Conservation (phyloP, 92 coral and sea anemone species). For the Muricea muricata region DNA sequence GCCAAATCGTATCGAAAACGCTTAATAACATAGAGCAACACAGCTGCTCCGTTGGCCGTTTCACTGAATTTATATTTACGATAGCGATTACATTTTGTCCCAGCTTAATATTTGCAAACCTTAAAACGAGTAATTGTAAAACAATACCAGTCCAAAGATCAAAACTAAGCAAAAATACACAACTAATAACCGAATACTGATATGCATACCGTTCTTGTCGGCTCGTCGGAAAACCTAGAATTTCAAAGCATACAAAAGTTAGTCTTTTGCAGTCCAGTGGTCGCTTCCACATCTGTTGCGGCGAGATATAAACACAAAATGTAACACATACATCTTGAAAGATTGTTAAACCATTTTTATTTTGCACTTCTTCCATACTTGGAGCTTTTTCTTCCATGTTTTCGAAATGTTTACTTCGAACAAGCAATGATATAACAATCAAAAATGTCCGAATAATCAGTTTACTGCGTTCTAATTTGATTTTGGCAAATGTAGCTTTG, state of each 20-base stretch:
- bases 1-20: no score
- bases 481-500: no score
- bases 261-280: neutral
- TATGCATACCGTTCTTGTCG: constrained; percentile 80
- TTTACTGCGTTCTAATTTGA: no score
- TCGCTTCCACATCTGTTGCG: no score
- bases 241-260: constrained; percentile 8
- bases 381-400: constrained; percentile 4
- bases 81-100: no score
- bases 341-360: constrained; percentile 13
- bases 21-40: no score
- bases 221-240: constrained; percentile 91
- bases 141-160: neutral
- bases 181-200: neutral
- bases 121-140: no score
- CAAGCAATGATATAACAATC: neutral
- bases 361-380: neutral
- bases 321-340: constrained; percentile 23
- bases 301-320: neutral
- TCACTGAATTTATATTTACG: no score
- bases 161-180: neutral
- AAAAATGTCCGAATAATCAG: no score
- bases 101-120: no score
- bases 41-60: no score
- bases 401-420: neutral